Evolutionary conservation across 2,888 invertebrate species (phyloP).

Genomic region (Chrysolina oricalcia): DNA sequence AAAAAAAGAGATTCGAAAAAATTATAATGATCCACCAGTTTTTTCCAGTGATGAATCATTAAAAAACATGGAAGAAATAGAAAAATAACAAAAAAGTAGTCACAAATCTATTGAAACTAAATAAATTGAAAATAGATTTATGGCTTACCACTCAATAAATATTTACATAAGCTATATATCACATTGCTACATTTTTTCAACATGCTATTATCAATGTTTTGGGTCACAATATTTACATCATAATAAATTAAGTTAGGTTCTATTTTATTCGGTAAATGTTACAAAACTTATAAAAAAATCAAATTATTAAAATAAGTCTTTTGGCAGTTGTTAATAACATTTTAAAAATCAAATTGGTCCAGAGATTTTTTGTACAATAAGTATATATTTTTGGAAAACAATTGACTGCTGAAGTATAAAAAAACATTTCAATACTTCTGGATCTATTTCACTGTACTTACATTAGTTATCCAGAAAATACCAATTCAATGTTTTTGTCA

Average conservation of each 20-base stretch:
- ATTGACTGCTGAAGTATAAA: constrained; percentile 27
- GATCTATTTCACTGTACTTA: constrained; percentile 2
- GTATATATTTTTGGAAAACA: constrained; percentile 36
- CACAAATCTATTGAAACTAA: constrained; percentile 4
- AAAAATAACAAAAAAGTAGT: constrained; percentile 5
- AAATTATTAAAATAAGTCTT: constrained; percentile 34
- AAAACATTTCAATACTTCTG: constrained; percentile 22
- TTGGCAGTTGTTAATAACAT: constrained; percentile 42
- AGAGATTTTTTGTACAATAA: constrained; percentile 48
- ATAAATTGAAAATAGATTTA: constrained; percentile 53
- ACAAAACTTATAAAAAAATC: constrained; percentile 36
- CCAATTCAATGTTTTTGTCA: constrained; percentile 18
- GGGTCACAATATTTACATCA: constrained; percentile 50
- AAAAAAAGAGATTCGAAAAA: too few relatives aligned
- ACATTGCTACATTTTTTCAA: constrained; percentile 66
- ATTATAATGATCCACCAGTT: too few relatives aligned
- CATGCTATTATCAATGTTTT: constrained; percentile 59
- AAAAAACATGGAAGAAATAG: not conserved
- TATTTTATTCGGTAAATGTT: constrained; percentile 41
- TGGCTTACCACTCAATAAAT: constrained; percentile 58
- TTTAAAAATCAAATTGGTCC: constrained; percentile 56
- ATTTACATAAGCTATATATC: constrained; percentile 69
- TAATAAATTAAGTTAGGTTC: constrained; percentile 44
- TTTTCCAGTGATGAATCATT: not conserved
- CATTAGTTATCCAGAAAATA: constrained; percentile 5